Percentiles rank a stretch among this genome's conserved stretches.
phyloP scores from a whole-genome alignment of 2,888 invertebrate species.

The Phragmatobia fuliginosa region DNA sequence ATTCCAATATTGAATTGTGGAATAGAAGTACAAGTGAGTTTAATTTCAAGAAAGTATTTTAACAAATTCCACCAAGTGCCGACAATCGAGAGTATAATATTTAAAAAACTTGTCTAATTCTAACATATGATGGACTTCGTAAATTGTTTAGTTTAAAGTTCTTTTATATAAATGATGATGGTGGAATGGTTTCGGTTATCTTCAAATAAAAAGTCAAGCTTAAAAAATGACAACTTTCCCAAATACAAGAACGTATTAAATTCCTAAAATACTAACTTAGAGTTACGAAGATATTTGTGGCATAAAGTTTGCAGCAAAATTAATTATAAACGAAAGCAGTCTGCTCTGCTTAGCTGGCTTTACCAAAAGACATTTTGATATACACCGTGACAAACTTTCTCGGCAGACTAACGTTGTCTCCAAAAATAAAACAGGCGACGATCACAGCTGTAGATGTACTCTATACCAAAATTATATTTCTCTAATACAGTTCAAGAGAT shows the following conservation, averaged over 20 bases:
- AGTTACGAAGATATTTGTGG: conserved; percentile 56
- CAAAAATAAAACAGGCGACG: conserved; percentile 50
- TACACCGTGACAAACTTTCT: conserved; percentile 57
- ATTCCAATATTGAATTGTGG: no score
- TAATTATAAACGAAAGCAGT: conserved; percentile 60
- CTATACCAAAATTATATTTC: conserved; percentile 32
- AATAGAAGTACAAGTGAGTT: no score
- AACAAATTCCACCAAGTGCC: no score
- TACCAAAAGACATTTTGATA: conserved; percentile 64
- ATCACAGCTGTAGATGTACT: conserved; percentile 34
- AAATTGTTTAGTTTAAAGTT: conserved; percentile 27
- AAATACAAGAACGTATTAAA: conserved; percentile 54
- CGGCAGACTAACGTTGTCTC: conserved; percentile 44
- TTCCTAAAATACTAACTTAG: conserved; percentile 53
- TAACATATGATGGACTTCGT: conserved; percentile 46
- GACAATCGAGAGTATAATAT: no score
- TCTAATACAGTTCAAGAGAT: conserved; percentile 24
- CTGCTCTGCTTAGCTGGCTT: conserved; percentile 54
- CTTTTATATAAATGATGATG: neutral
- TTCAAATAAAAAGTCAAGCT: conserved; percentile 24
- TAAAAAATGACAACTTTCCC: conserved; percentile 35
- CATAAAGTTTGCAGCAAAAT: conserved; percentile 58
- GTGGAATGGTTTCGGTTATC: conserved; percentile 19
- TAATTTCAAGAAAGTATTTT: no score
- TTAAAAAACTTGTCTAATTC: conserved; percentile 52